Percentiles rank a stretch among this genome's conserved stretches.
phyloP scores from a whole-genome alignment of 2,888 invertebrate species.

The Eupithecia vulgata region DNA sequence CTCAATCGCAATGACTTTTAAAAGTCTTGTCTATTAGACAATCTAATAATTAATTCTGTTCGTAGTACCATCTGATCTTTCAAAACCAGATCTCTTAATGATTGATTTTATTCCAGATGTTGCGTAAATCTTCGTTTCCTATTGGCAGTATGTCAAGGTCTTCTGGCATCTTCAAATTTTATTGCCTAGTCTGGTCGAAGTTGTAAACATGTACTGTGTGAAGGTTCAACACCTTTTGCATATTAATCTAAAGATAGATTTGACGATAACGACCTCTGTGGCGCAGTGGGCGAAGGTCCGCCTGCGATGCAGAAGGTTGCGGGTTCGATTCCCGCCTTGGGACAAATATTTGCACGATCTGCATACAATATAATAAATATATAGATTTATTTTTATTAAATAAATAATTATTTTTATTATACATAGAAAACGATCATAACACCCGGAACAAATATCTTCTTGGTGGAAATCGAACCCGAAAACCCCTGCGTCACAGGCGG shows the following conservation, averaged over 20 bases:
- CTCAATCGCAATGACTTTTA: neutral
- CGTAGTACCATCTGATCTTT: neutral
- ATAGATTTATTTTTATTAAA: too few species aligned
- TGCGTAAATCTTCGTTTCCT: constrained; percentile 11
- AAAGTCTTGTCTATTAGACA: neutral
- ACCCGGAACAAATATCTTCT: too few species aligned
- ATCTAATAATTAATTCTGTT: neutral
- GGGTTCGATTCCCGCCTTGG: too few species aligned
- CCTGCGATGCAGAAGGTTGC: too few species aligned
- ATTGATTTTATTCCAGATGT: constrained; percentile 13
- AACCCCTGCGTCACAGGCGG: too few species aligned
- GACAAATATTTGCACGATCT: too few species aligned
- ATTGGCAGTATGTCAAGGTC: constrained; percentile 13
- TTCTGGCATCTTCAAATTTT: neutral
- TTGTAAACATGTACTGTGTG: neutral
- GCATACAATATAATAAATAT: too few species aligned
- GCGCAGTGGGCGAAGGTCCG: too few species aligned
- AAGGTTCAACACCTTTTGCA: neutral
- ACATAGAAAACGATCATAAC: too few species aligned
- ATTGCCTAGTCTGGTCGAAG: neutral
- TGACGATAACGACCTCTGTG: too few species aligned
- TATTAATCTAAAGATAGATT: neutral
- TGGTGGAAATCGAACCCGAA: too few species aligned
- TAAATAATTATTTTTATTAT: too few species aligned
- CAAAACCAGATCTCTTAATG: neutral